These are phyloP conservation scores for Hystrix brachyura DNA, from an alignment of 2,113 vertebrate genomes.

Conservation along the genomic window DNA sequence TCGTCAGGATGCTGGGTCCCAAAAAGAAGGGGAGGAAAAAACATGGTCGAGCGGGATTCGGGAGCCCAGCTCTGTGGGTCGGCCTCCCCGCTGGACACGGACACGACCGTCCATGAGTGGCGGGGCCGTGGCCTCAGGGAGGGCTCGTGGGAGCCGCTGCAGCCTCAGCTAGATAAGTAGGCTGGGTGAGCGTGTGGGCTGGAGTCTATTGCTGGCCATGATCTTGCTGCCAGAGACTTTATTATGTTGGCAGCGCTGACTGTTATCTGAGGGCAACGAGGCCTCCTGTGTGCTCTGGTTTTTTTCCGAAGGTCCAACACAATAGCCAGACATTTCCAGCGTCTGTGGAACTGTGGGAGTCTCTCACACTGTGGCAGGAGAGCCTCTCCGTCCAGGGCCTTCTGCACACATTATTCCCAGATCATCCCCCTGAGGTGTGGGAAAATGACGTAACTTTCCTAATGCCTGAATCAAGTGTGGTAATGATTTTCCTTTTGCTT, in stretches of 20 bases:
- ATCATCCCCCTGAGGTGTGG: background rate
- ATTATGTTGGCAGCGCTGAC: background rate
- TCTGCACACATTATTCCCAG: background rate
- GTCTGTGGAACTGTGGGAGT: fast-evolving
- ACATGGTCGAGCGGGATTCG: background rate
- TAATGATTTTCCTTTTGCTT: background rate
- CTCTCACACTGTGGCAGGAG: fast-evolving
- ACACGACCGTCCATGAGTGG: background rate
- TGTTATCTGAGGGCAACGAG: background rate
- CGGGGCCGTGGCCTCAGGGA: fast-evolving
- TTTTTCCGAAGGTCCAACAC: background rate
- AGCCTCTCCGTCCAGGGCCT: background rate
- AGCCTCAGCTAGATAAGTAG: background rate
- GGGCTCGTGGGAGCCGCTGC: background rate
- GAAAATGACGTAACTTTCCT: too few species aligned
- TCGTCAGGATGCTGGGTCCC: background rate
- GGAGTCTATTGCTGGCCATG: background rate
- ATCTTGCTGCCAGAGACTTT: background rate
- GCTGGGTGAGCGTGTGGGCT: background rate
- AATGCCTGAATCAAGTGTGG: background rate
- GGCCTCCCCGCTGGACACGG: background rate
- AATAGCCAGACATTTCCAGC: background rate
- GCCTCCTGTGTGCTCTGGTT: background rate
- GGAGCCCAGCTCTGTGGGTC: background rate
- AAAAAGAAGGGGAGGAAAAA: too few species aligned